A percentile compares a stretch with the other conserved stretches of the same genome.
Evolutionary conservation across 2,113 vertebrate genomes (phyloP).

Genomic region (Pachycephala philippinensis): DNA sequence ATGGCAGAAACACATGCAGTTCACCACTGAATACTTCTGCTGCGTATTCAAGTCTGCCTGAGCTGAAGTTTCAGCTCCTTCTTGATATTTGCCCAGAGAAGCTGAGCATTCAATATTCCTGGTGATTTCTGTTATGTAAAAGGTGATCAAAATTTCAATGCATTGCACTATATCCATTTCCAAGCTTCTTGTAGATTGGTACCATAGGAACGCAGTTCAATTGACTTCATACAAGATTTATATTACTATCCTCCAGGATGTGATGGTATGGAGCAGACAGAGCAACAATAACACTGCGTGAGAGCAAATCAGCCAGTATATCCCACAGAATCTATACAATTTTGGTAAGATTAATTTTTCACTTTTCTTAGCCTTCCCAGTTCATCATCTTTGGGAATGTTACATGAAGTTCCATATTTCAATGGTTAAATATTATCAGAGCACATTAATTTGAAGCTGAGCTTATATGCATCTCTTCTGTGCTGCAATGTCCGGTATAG

Average conservation of each 20-base stretch:
- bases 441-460: not conserved
- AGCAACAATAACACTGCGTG: not conserved
- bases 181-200: not conserved
- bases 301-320: not conserved
- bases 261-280: not conserved
- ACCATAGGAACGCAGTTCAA: not conserved
- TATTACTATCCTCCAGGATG: not conserved
- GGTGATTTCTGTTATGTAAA: not conserved
- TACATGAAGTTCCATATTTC: not conserved
- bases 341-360: not conserved
- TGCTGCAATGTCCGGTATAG: not conserved
- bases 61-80: not conserved
- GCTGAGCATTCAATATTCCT: not conserved
- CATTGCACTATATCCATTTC: not conserved
- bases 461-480: not conserved
- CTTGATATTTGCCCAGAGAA: not conserved
- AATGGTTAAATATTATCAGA: not conserved
- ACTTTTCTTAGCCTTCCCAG: not conserved
- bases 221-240: not conserved
- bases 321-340: not conserved
- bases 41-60: not conserved
- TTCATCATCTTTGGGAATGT: not conserved
- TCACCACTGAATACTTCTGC: not conserved
- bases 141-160: not conserved
- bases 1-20: not conserved